Conservation (phyloP, 2,113 vertebrate species). For the Halcyon malimbica region DNA sequence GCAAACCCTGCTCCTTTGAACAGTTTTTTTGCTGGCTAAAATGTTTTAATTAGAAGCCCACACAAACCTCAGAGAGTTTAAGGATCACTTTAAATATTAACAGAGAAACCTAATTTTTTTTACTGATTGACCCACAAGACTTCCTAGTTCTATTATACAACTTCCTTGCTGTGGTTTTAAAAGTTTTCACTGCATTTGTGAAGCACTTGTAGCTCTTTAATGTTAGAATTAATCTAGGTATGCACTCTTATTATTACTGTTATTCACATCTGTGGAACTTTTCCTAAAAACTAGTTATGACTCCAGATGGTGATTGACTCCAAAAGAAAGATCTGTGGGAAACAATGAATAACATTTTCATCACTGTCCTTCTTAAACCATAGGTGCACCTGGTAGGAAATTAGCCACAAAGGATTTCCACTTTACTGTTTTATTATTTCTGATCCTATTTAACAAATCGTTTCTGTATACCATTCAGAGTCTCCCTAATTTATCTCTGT, state of each 20-base stretch:
- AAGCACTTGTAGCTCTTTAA: not conserved
- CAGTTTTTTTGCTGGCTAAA: not conserved
- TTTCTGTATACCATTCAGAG: not conserved
- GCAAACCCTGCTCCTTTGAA: not conserved
- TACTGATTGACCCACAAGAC: not conserved
- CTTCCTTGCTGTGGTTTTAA: not conserved
- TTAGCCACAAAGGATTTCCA: not conserved
- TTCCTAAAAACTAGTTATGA: not conserved
- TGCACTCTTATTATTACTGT: not conserved
- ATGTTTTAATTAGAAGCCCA: not conserved
- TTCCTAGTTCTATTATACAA: not conserved
- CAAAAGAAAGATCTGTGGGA: not conserved
- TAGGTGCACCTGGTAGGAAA: not conserved
- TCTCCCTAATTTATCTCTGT: conserved; percentile 25
- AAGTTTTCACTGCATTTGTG: not conserved
- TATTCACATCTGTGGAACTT: not conserved
- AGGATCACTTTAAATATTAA: not conserved
- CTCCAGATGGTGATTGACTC: not conserved
- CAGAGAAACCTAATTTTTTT: not conserved
- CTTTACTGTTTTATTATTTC: not conserved
- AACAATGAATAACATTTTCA: not conserved
- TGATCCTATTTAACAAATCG: not conserved
- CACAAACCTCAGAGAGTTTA: not conserved
- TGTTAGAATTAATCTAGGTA: not conserved
- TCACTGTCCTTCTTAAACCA: not conserved